Conservation (phyloP, 2,797 vertebrate genomes). For the Echiichthys vipera region DNA sequence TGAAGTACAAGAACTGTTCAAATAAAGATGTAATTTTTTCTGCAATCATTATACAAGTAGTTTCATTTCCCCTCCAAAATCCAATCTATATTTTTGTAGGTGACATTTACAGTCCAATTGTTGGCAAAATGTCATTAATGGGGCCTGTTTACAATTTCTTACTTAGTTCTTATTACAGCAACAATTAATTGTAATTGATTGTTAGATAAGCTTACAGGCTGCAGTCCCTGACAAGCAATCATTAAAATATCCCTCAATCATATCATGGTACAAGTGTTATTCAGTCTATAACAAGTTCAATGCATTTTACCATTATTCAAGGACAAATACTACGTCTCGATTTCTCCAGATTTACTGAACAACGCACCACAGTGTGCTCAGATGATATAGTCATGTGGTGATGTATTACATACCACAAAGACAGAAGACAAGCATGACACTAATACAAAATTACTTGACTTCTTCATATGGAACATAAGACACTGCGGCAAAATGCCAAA, state of each 20-base stretch:
- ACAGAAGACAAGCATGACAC: slow-evolving; percentile 18
- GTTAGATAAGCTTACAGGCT: too few relatives aligned
- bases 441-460: slow-evolving; percentile 12
- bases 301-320: slow-evolving; percentile 1
- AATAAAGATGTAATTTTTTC: slow-evolving; percentile 19
- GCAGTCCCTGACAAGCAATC: background rate
- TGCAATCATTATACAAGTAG: background rate
- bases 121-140: slow-evolving; percentile 1
- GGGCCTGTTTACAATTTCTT: slow-evolving; percentile 1
- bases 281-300: background rate
- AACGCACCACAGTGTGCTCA: background rate
- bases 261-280: background rate
- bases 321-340: background rate
- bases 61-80: background rate
- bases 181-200: background rate
- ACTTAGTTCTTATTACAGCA: background rate
- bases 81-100: background rate
- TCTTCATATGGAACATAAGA: slow-evolving; percentile 21
- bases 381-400: background rate
- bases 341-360: slow-evolving; percentile 7
- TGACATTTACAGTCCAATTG: slow-evolving; percentile 7
- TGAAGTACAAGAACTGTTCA: slow-evolving; percentile 5
- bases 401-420: slow-evolving; percentile 19
- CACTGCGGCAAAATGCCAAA: slow-evolving; percentile 17
- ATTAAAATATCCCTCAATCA: background rate